Evolutionary conservation across 1,140 invertebrate species (phyloP), one percentile per base, ranked within the genome.

Genomic region (Bombus sylvicola): DNA sequence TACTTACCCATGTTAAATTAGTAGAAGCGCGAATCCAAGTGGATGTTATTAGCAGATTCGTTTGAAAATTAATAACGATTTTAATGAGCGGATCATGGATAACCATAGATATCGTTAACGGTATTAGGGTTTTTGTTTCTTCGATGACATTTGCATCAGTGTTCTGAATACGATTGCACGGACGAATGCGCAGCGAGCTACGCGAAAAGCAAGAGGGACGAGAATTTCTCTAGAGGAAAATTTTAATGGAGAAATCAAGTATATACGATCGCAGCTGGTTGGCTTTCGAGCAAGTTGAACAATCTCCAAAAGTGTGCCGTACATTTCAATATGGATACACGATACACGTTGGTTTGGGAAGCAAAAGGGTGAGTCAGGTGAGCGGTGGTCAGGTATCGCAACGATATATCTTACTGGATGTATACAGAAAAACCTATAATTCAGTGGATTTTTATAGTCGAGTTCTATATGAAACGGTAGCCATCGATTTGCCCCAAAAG

Each of bases 211-310:
- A 25, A 13, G 34, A 8, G 37, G 47, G 34, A 57, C 53, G 68
- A 75, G 69, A 83, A 53, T 83, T 87, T 47, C 69, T 59, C 53
- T 34, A 47, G 76, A 84, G 66, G 84, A 84, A 81, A 89, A 90
- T 89, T 89, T 89, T 87, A 87, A 90, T 87, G 78, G 88, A 84
- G 84, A 90, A 89, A 89, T 85, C 81, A 87, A 89, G 85, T 89
- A 87, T 83, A 80, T 75, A 75, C 82, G 88, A 84, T 89, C 88
- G 73, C 84, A 81, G 80, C 76, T 83, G 66, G 64, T 73, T 37
- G 62, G 73, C 57, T 68, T 62, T 53, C 37, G 69, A 69, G n/a
- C 72, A 62, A 62, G 57, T 28, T 59, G 57, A 83, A 89, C 87
- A 89, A 89, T 89, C 76, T 64, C 64, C 80, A 68, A 89, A 89